These are phyloP conservation scores for Chaitophorus viminalis DNA, from an alignment of 2,888 invertebrate species.

Conservation along the genomic window DNA sequence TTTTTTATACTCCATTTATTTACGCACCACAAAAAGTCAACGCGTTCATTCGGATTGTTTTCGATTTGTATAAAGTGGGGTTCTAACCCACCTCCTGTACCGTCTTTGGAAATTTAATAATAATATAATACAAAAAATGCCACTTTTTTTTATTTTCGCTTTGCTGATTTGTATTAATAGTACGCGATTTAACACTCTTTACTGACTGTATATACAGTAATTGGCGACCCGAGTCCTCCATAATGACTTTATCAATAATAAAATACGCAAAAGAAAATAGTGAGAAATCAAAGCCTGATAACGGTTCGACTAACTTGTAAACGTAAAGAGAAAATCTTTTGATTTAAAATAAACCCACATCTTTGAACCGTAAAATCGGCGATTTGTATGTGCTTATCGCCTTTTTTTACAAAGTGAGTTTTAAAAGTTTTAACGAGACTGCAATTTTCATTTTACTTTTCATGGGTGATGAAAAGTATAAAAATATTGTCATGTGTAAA, in stretches of 20 bases:
- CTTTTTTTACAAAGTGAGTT: constrained; percentile 49
- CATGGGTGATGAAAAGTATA: constrained; percentile 13
- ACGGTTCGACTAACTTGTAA: constrained; percentile 56
- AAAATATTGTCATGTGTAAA: constrained; percentile 33
- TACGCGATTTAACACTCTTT: constrained; percentile 48
- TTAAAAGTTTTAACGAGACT: constrained; percentile 60
- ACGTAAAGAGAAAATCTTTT: constrained; percentile 42
- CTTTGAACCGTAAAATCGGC: constrained; percentile 51
- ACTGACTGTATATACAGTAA: constrained; percentile 19
- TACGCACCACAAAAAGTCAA: constrained; percentile 54
- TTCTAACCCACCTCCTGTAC: constrained; percentile 5
- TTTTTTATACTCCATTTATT: constrained; percentile 53
- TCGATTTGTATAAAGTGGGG: constrained; percentile 10
- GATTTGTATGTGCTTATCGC: constrained; percentile 48
- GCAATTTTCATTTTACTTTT: constrained; percentile 15
- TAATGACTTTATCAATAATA: constrained; percentile 60
- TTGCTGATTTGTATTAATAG: constrained; percentile 28
- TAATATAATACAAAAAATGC: constrained; percentile 35
- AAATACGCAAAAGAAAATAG: constrained; percentile 46
- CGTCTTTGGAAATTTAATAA: constrained; percentile 43
- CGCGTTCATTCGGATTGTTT: constrained; percentile 20
- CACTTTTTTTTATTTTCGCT: constrained; percentile 49
- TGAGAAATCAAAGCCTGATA: constrained; percentile 57
- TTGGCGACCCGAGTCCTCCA: constrained; percentile 47
- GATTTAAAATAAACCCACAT: constrained; percentile 42